Conservation (phyloP, 1,140 invertebrate species). For the Phymastichus coffea region DNA sequence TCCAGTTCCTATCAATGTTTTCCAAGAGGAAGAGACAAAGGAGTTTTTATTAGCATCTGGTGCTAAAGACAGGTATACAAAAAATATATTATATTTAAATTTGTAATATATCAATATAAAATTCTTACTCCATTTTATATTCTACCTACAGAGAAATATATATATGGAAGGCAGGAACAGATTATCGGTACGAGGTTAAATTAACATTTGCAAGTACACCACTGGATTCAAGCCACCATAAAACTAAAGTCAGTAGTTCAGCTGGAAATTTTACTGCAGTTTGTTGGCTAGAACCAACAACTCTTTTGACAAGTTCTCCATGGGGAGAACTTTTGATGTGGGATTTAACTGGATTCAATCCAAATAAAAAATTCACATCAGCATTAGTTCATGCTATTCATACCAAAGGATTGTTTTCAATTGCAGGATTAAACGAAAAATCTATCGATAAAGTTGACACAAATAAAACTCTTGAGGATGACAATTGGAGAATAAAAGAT, state of each 20-base stretch:
- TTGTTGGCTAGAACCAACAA: conserved; percentile 58
- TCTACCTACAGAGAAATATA: conserved; percentile 48
- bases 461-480: conserved; percentile 23
- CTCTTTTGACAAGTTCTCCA: conserved; percentile 53
- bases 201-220: conserved; percentile 41
- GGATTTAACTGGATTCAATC: conserved; percentile 41
- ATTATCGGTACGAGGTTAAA: conserved; percentile 55
- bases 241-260: conserved; percentile 34
- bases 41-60: conserved; percentile 60
- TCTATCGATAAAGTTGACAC: conserved; percentile 35
- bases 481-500: conserved; percentile 39
- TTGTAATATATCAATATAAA: background rate
- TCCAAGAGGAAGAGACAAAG: conserved; percentile 40
- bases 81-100: background rate
- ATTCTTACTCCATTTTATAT: background rate
- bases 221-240: conserved; percentile 34
- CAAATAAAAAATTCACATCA: conserved; percentile 36
- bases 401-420: conserved; percentile 57
- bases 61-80: conserved; percentile 51
- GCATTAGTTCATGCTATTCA: conserved; percentile 57
- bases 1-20: conserved; percentile 60
- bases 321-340: conserved; percentile 61
- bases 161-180: conserved; percentile 60
- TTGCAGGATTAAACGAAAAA: conserved; percentile 36
- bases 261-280: conserved; percentile 55